phyloP scores from a whole-genome alignment of 92 coral and sea anemone species.

The Siderastrea siderea region DNA sequence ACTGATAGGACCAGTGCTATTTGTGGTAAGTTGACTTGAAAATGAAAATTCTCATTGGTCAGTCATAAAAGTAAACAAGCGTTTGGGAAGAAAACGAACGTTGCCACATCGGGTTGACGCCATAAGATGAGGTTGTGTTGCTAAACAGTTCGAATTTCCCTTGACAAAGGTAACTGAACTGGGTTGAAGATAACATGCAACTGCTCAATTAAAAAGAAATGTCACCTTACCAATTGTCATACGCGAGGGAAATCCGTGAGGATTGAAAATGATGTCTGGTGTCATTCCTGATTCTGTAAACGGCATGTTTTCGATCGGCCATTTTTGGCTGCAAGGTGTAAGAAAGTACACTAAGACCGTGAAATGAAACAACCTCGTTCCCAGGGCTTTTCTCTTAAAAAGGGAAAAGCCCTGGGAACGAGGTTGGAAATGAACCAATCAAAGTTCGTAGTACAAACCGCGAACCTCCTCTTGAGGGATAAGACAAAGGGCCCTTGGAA shows the following conservation, averaged over 20 bases:
- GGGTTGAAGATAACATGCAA: no score
- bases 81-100: no score
- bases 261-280: conserved; percentile 96
- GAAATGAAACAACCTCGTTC: background rate
- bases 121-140: no score
- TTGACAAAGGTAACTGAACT: no score
- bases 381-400: background rate
- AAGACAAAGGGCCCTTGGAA: no score
- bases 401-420: background rate
- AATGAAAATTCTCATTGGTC: no score
- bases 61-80: no score
- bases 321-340: conserved; percentile 85
- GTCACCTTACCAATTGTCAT: conserved; percentile 95
- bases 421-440: background rate
- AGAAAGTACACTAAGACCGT: background rate
- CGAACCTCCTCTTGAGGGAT: no score
- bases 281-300: conserved; percentile 99
- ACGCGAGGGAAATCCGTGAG: conserved; percentile 99
- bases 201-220: background rate
- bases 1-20: no score
- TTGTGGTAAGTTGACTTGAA: no score
- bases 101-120: no score
- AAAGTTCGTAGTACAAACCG: background rate
- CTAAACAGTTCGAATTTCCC: no score
- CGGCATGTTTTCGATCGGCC: conserved; percentile 98